Percentiles rank a stretch among this genome's conserved stretches.
phyloP scores from a whole-genome alignment of 2,888 invertebrate genomes.

The Isoperla grammatica region DNA sequence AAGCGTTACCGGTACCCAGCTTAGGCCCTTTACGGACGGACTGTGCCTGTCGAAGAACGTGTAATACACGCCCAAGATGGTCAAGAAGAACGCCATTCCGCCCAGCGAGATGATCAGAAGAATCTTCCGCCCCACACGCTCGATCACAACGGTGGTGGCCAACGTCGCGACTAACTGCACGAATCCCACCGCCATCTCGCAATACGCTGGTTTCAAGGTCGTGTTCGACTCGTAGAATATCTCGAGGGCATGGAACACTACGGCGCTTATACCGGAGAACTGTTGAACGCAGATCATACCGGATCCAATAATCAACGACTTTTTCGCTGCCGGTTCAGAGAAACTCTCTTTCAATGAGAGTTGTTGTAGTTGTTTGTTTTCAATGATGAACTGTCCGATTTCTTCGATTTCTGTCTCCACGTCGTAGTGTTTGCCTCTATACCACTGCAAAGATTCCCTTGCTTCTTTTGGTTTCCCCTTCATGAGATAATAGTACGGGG shows the following conservation, averaged over 20 bases:
- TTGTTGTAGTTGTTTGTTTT: constrained; percentile 48
- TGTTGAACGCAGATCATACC: constrained; percentile 14
- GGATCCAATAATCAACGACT: constrained; percentile 7
- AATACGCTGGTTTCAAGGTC: constrained; percentile 30
- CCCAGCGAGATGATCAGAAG: constrained; percentile 29
- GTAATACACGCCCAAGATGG: neutral
- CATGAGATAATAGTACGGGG: constrained; percentile 64
- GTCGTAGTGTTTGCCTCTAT: constrained; percentile 67
- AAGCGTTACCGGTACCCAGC: constrained; percentile 68
- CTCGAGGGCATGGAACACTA: constrained; percentile 31
- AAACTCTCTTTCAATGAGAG: constrained; percentile 40
- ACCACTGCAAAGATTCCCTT: constrained; percentile 57
- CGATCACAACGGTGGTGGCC: constrained; percentile 27
- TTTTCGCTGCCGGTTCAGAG: constrained; percentile 11
- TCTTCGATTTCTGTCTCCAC: constrained; percentile 57
- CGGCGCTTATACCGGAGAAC: constrained; percentile 29
- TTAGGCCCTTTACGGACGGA: constrained; percentile 46
- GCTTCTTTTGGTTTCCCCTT: constrained; percentile 57
- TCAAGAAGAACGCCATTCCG: neutral
- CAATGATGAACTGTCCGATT: too few relatives aligned
- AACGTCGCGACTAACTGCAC: constrained; percentile 31
- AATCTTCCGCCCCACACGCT: constrained; percentile 30
- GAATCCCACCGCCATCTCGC: constrained; percentile 33
- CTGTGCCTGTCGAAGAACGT: constrained; percentile 37
- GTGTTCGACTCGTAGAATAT: constrained; percentile 32